Base-by-base conservation (phyloP, 2,797 vertebrate genomes). In the Masticophis lateralis region DNA sequence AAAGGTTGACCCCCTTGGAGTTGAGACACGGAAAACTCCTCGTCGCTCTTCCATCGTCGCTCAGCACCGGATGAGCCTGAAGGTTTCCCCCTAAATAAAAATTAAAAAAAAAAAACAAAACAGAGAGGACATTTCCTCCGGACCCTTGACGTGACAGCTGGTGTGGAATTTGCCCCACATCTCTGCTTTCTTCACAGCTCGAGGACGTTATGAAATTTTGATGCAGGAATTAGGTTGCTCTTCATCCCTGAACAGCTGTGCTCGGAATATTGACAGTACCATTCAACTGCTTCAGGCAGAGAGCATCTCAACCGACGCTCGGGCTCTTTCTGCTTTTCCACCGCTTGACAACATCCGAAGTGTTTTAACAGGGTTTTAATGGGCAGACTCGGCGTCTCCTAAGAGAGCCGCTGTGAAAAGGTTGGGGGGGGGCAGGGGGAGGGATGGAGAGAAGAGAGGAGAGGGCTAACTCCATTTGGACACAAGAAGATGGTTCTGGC, bases 351-450 rank as follows among this genome's bases (percentile, higher is more conserved):
- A 98, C 98, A 98, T 98, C 98, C 98, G 98, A 99, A 99, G 98
- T 99, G 99, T 99, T 99, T 99, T 99, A 99, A 99, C 99, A 99
- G 98, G 98, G 98, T 98, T 99, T 99, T 99, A 99, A 99, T 99
- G 99, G 99, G 98, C 97, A 97, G 98, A 97, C 97, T 98, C 97
- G 96, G 97, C 90, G 94, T 97, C 97, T 98, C 98, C 98, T 98
- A 96, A 97, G 98, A 99, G 98, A 97, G 96, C 98, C 98, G 98
- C 98, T 10, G 97, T 97, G 98, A 98, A 98, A 98, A 89, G 86
- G 89, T 28, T 4, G 59, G 28, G 56, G 9, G 25, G 22, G 74
- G 20, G 51, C 8, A 13, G 11, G 61, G 27, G 27, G 22, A 13
- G 8, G 27, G 12, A 51, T 28, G 61, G 47, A 13, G 57, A 3